Conservation (phyloP, 2,113 vertebrate species). For the Sclerurus mexicanus region DNA sequence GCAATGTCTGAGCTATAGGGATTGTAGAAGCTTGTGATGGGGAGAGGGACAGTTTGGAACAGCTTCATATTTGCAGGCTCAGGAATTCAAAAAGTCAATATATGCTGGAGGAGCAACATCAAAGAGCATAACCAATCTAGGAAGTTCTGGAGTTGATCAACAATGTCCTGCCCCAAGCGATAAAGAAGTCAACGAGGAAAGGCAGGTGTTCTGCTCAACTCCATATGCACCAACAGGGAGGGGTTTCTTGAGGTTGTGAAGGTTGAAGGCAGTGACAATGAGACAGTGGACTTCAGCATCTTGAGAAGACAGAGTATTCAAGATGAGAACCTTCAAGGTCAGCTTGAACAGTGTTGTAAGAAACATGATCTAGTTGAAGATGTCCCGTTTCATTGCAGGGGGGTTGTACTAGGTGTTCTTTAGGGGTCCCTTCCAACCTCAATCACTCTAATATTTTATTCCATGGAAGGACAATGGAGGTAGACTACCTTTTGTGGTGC, state of each 20-base stretch:
- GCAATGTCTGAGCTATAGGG: background rate
- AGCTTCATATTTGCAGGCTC: background rate
- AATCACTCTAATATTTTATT: background rate
- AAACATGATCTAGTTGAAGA: background rate
- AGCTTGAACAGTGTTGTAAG: background rate
- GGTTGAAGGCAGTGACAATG: accelerated
- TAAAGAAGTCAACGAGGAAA: background rate
- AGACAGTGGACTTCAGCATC: background rate
- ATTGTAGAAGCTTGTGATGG: background rate
- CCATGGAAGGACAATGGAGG: background rate
- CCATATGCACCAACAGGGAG: background rate
- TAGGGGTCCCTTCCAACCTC: background rate
- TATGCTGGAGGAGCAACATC: background rate
- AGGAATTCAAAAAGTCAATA: background rate
- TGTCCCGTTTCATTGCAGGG: background rate
- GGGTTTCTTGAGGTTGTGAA: background rate
- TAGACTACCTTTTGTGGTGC: background rate
- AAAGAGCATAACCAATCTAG: background rate
- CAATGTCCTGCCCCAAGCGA: background rate
- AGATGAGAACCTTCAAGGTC: background rate
- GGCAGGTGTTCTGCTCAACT: background rate
- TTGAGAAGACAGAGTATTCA: background rate
- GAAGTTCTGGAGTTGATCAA: background rate
- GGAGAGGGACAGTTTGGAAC: background rate
- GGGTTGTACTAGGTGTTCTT: background rate